These are phyloP conservation scores for Sebastes dallii DNA, from an alignment of 2,797 vertebrate genomes.

Conservation along the genomic window DNA sequence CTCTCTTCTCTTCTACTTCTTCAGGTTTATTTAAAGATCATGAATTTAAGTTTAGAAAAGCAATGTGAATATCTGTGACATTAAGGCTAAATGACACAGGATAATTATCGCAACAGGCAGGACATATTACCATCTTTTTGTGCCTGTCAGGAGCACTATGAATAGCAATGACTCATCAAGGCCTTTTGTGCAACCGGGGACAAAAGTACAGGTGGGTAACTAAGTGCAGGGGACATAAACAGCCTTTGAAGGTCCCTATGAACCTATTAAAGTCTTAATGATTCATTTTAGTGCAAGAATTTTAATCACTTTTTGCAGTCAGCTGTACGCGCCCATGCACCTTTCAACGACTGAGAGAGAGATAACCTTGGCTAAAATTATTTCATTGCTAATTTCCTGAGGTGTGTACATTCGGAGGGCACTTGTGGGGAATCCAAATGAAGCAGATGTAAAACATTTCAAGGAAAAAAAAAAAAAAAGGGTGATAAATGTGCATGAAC, in stretches of 20 bases:
- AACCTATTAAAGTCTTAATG: slow-evolving; percentile 62
- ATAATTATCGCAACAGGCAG: slow-evolving; percentile 57
- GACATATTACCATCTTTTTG: slow-evolving; percentile 51
- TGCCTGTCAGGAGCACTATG: slow-evolving; percentile 53
- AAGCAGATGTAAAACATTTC: slow-evolving; percentile 9
- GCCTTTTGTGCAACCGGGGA: slow-evolving; percentile 51
- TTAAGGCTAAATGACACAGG: slow-evolving; percentile 31
- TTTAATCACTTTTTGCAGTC: slow-evolving; percentile 54
- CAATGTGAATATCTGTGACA: slow-evolving; percentile 18
- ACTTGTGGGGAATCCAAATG: slow-evolving; percentile 13
- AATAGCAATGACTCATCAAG: slow-evolving; percentile 70
- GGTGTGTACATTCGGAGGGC: neutral
- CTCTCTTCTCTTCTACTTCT: neutral
- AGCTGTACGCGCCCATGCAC: slow-evolving; percentile 9
- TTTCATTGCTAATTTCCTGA: slow-evolving; percentile 32
- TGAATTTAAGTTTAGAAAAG: slow-evolving; percentile 4
- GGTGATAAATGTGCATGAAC: slow-evolving; percentile 2
- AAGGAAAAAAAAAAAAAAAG: neutral
- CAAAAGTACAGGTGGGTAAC: slow-evolving; percentile 57
- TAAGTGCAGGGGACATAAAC: slow-evolving; percentile 62
- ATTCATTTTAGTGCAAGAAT: slow-evolving; percentile 53
- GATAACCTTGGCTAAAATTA: slow-evolving; percentile 60
- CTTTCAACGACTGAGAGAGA: slow-evolving; percentile 21
- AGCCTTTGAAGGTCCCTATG: slow-evolving; percentile 59
- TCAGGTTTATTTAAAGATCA: neutral